Base-by-base conservation (phyloP, 2,888 invertebrate species). In the Drosophila tripunctata region DNA sequence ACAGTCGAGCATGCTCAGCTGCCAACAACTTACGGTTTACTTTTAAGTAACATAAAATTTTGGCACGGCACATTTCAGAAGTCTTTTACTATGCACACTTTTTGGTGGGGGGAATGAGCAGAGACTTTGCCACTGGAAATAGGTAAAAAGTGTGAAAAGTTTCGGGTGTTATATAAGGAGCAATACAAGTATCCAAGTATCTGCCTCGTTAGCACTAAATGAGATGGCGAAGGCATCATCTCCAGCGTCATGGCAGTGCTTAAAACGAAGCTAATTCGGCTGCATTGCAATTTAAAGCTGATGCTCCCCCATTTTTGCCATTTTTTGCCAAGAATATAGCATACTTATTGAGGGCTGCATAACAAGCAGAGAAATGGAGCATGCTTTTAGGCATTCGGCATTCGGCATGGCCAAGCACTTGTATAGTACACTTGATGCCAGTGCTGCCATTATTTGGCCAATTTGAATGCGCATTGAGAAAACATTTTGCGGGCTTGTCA, bases 391-490 rank as follows among this genome's bases (percentile, higher is more conserved):
- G 63, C 48, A 48, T 44, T 67, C 38, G 74, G 63, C 48, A 48
- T 44, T 67, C 38, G 21, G 24, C 43, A 55, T 47, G 38, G 27
- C 17, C 48, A 21, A 31, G 44, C 68, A 50, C 44, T 38, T 17
- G 7, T 10, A 2, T 35, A 3, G 21, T 8, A 14, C 33, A 3
- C 33, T 35, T 40, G 15, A n/a, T 15, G 38, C 36, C 35, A 35
- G 12, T n/a, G n/a, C 38, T 41, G 31, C 66, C 62, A 78, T 76
- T 78, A 76, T 76, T 78, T 64, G 78, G 55, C 75, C 78, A 78
- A 78, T 76, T 76, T 78, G 63, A 75, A 70, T 70, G 70, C 63
- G 75, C 75, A 78, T 70, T 61, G 78, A 67, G 71, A 75, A 78
- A 75, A 76, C 69, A 79, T 76, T n/a, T 60, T 67, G 52, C 58